Conservation (phyloP, 2,797 vertebrate genomes). For the Neoniphon sammara region DNA sequence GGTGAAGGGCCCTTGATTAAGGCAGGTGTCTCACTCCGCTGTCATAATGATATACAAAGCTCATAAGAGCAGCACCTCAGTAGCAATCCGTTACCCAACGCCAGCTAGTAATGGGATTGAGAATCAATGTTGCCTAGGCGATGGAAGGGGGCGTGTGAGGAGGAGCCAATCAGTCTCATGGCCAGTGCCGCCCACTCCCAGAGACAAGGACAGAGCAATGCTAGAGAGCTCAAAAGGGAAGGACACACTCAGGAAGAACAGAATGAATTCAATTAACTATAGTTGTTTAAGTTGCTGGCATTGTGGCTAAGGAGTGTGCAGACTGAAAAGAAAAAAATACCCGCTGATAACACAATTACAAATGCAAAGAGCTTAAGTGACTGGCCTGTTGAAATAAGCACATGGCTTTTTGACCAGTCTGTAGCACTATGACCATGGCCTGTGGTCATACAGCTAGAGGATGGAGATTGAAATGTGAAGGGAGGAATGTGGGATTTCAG, state of each 20-base stretch:
- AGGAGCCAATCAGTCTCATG: constrained; percentile 67
- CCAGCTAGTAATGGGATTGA: constrained; percentile 69
- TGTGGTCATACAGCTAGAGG: background rate
- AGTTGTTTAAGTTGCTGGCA: constrained; percentile 14
- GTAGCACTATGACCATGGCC: background rate
- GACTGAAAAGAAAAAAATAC: background rate
- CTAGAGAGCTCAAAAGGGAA: constrained; percentile 40
- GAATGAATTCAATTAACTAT: constrained; percentile 22
- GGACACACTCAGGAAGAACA: constrained; percentile 9
- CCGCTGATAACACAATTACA: constrained; percentile 4
- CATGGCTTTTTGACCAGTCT: background rate
- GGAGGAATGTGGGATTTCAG: background rate
- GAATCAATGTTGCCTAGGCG: constrained; percentile 80
- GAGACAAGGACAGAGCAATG: constrained; percentile 51
- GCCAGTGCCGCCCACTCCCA: constrained; percentile 25
- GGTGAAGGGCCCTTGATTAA: constrained; percentile 15
- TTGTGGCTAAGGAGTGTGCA: background rate
- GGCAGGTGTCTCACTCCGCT: constrained; percentile 30
- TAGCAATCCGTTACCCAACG: constrained; percentile 56
- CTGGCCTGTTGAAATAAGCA: background rate
- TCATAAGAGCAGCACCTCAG: constrained; percentile 63
- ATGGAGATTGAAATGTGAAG: background rate
- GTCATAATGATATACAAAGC: constrained; percentile 68
- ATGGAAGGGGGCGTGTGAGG: constrained; percentile 68
- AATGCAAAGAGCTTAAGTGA: background rate